Evolutionary conservation across 1,140 invertebrate genomes (phyloP), one percentile per base, ranked within the genome.

Genomic region (Triops longicaudatus): DNA sequence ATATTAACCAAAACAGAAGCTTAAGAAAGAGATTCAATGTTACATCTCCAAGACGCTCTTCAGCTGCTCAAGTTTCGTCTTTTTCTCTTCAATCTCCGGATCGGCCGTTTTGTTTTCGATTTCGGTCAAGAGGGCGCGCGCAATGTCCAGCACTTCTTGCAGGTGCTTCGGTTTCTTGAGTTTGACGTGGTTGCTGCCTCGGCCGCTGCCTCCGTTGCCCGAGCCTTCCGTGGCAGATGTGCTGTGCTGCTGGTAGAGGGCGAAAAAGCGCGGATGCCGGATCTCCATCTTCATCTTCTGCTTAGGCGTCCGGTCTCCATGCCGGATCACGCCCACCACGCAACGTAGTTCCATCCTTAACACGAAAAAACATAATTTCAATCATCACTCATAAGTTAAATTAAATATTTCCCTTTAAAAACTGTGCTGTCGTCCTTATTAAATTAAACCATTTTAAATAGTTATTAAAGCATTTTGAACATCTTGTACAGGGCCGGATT

Each of bases 201-300:
- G 31, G 31, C 31, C 31, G 31, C 31, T 7, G 31, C 31, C 31
- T 37, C 7, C 31, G 31, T 37, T 7, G 31, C n/a, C n/a, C n/a
- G n/a, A n/a, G n/a, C n/a, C n/a, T n/a, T n/a, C n/a, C n/a, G 50
- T 91, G 82, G 95, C 96, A 80, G 92, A 95, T 0, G 97, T 97
- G 80, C 97, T 94, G 83, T 99, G 98, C 82, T 98, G 98, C 82
- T 96, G 91, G 86, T 99, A 99, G 81, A 99, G 93, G 83, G 98
- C 95, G 85, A 99, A 99, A 85, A 99, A 99, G 83, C 94, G 97
- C 37, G 92, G 94, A 89, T 99, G 96, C 77, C 96, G 89, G n/a
- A 99, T 97, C 89, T 99, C 97, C 81, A 99, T 96, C 86, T 99
- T 99, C 97, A 99, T 99, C 86, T 99, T 99, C 85, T 99, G 98